Percentiles rank a stretch among this genome's conserved stretches.
phyloP scores from a whole-genome alignment of 2,888 invertebrate genomes.

The Drosophila prolongata region DNA sequence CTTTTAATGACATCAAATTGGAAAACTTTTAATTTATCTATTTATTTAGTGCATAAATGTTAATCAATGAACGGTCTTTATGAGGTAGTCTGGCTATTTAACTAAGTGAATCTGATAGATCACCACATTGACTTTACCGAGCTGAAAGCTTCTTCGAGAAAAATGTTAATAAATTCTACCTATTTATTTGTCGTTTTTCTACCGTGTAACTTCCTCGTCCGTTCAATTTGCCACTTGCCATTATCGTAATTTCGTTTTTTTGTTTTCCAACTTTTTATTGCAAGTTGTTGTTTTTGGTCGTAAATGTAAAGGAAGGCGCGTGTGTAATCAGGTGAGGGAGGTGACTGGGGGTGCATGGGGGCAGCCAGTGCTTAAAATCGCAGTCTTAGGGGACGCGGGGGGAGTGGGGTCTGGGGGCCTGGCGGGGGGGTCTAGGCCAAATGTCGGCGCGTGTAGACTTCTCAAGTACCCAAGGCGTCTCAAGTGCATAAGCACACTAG shows the following conservation, averaged over 20 bases:
- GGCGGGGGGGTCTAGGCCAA: slow-evolving; percentile 43
- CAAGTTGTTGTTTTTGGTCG: slow-evolving; percentile 57
- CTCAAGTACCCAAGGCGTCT: slow-evolving; percentile 67
- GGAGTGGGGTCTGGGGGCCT: not conserved
- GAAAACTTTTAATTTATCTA: no score
- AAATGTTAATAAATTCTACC: no score
- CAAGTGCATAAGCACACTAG: slow-evolving; percentile 59
- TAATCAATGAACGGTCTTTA: not conserved
- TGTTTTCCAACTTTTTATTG: slow-evolving; percentile 38
- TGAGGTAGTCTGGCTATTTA: no score
- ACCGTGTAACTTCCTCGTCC: slow-evolving; percentile 9
- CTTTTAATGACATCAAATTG: no score
- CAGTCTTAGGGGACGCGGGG: not conserved
- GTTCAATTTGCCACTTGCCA: slow-evolving; percentile 61
- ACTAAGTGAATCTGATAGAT: no score
- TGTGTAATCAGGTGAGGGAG: slow-evolving; percentile 43
- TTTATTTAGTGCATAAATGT: no score
- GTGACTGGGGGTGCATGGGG: slow-evolving; percentile 16
- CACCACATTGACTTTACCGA: no score
- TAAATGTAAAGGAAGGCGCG: slow-evolving; percentile 59
- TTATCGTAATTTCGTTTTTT: slow-evolving; percentile 63
- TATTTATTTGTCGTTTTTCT: not conserved
- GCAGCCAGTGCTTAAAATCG: slow-evolving; percentile 9
- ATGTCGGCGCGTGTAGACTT: slow-evolving; percentile 67
- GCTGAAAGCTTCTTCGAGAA: no score